Evolutionary conservation across 2,888 invertebrate genomes (phyloP), one percentile per base, ranked within the genome.

Genomic region (Deilephila elpenor): DNA sequence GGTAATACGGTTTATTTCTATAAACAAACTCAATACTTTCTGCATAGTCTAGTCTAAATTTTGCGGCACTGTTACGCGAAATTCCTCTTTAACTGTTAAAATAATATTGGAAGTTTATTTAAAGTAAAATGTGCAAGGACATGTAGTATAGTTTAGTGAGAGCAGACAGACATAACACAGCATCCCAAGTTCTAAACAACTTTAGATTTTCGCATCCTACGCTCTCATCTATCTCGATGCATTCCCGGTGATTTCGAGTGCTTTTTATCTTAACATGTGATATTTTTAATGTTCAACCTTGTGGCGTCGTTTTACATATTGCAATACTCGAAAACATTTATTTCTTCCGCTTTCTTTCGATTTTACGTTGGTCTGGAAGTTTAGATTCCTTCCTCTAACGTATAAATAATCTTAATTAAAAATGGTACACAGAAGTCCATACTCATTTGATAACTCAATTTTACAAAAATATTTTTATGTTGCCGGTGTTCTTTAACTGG

Each of bases 161-260:
- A 67, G 25, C 25, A 37, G 20, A 64, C 64, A 67, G 67, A 51
- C 44, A 51, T 25, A 51, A 51, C 2, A 17, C 67, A 67, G 51
- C 5, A 17, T 25, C 44, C 6, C 7, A 67, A 67, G 25, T 51
- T 67, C 44, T 44, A 51, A 51, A 51, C 67, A 25, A 17, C 25
- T 67, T 67, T 17, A 51, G 25, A 51, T 67, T 67, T 67, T 67
- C 17, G 67, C 67, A 67, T 67, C 67, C 67, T 67, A 67, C 67
- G 25, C 67, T 51, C 67, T 51, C 51, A 11, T 67, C 25, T 25
- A 25, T 51, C 67, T 67, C 44, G 44, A 51, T 67, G 67, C 67
- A 67, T 67, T 67, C 44, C 67, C 67, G 17, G 25, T 67, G 67
- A 67, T 67, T 67, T 67, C 67, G 17, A 67, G 67, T 67, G 67